Evolutionary conservation across 2,888 invertebrate species (phyloP), one percentile per base, ranked within the genome.

Genomic region (Enchytraeus crypticus): DNA sequence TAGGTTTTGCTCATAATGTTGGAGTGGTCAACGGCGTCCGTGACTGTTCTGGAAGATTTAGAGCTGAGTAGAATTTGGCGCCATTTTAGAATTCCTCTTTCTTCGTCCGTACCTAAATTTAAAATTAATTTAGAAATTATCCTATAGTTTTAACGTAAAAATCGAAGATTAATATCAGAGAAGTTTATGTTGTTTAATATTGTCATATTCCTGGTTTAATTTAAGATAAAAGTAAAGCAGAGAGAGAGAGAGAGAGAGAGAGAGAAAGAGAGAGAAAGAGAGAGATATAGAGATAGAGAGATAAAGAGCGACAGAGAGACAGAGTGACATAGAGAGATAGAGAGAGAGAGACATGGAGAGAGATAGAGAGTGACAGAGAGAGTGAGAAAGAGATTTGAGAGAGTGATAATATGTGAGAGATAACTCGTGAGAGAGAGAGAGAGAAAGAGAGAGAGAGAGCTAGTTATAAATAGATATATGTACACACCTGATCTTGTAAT

Each of bases 61-160:
- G 45, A 5, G 14, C 26, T 43, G 21, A 18, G 33, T 5, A 55
- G 30, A 21, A 43, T 38, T 23, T 54, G 26, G 14, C 59, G 46
- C 64, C 62, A 64, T 21, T 57, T 49, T 14, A 51, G 29, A 32
- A 65, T 18, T 26, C 65, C 65, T n/a, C 65, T 34, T 43, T 65
- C 65, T 32, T 61, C 51, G 21, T 57, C 58, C 21, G 65, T 60
- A 8, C 65, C 65, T 65, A n/a, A 43, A n/a, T 43, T n/a, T 14
- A 43, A 43, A 43, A 11, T n/a, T n/a, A n/a, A n/a, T n/a, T n/a
- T n/a, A n/a, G n/a, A n/a, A n/a, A n/a, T n/a, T n/a, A n/a, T n/a
- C n/a, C n/a, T n/a, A n/a, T n/a, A n/a, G n/a, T n/a, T n/a, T n/a
- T n/a, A n/a, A n/a, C n/a, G n/a, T n/a, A n/a, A n/a, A n/a, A n/a